Base-by-base conservation (phyloP, 1,140 invertebrate species). In the Lordiphosa stackelbergi region DNA sequence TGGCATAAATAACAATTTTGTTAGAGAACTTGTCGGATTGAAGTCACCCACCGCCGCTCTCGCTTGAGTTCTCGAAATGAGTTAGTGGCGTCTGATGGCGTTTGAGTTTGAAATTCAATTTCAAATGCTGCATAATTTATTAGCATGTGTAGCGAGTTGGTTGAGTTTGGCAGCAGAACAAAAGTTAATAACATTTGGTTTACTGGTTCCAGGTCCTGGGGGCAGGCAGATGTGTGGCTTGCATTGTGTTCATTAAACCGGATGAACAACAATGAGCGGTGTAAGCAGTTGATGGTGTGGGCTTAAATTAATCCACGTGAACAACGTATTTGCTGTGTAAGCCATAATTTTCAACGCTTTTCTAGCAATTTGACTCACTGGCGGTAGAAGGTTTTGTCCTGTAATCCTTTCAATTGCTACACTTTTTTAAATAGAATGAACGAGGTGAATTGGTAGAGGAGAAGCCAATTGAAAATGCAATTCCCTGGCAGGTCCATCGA, bases 1-100 rank as follows among this genome's bases (percentile, higher is more conserved):
- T 69, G 65, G 69, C 78, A 70, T 84, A 83, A 83, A 83, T 77
- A 84, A 73, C 72, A 77, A 84, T 83, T 83, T 81, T 79, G 75
- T 73, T 53, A 64, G 54, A 40, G 28, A 31, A 31, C 28, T 31
- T 31, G 55, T 68, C 47, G 53, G 34, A 55, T 53, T 69, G 47
- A 24, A 24, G 22, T 24, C 22, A 5, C 22, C 5, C 22, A 5
- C 22, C 16, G 58, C 46, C 22, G 53, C 28, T 41, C 41, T 24
- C 22, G 22, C 22, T 24, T 24, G 22, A 24, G 22, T 24, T 24
- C 47, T 43, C 31, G 55, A 77, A 81, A 72, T 77, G 77, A 81
- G 75, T 72, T 72, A 75, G 71, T 83, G 63, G 63, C 54, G 58
- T 37, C 61, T 60, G 59, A 69, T 83, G 63, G 63, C 54, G 58